phyloP scores from a whole-genome alignment of 2,113 vertebrate genomes.

The Sorex araneus region DNA sequence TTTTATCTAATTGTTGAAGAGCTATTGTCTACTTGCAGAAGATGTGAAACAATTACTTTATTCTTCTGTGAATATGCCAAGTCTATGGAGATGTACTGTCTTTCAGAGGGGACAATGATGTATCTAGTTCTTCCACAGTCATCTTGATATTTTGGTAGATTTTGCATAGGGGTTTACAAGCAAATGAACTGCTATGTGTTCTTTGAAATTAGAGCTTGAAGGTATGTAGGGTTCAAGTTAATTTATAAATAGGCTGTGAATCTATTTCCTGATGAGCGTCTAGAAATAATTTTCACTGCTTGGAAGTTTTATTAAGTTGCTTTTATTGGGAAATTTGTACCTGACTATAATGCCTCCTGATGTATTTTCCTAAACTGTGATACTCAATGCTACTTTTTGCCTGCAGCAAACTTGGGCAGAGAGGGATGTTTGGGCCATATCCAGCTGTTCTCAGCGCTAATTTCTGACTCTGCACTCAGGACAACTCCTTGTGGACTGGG shows the following conservation, averaged over 20 bases:
- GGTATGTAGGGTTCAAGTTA: not conserved
- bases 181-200: not conserved
- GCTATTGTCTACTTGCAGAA: not conserved
- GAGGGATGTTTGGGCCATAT: not conserved
- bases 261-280: not conserved
- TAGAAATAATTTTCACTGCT: not conserved
- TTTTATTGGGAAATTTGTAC: constrained; percentile 5
- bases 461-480: no score
- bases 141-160: constrained; percentile 9
- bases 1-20: no score
- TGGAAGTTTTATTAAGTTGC: not conserved
- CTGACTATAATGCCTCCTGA: constrained; percentile 30
- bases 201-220: not conserved
- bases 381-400: constrained; percentile 1
- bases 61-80: not conserved
- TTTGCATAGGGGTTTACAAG: not conserved
- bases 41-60: not conserved
- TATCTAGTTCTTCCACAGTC: not conserved
- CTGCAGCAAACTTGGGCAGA: not conserved
- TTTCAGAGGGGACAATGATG: not conserved
- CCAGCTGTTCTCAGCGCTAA: no score
- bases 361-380: not conserved
- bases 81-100: not conserved
- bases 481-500: no score
- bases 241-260: constrained; percentile 37